Evolutionary conservation across 92 coral and sea anemone species (phyloP).

Genomic region (Nematostella vectensis): DNA sequence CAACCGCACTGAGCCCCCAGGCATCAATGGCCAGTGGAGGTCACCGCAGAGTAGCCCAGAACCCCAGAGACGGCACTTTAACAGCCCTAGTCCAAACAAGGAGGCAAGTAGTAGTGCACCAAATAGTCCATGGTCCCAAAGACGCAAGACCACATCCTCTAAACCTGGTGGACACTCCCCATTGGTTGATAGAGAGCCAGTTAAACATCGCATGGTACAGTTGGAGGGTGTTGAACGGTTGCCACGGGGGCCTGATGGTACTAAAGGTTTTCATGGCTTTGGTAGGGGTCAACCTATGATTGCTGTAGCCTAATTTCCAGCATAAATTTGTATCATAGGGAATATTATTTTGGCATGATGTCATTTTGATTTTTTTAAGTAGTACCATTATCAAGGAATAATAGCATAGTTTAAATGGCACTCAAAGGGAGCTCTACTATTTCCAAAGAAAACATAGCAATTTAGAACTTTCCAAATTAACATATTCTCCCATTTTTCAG

Average conservation of each 20-base stretch:
- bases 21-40: slow-evolving; percentile 34
- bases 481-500: too few relatives aligned
- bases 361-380: too few relatives aligned
- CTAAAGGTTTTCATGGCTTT: slow-evolving; percentile 74
- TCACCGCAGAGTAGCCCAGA: slow-evolving; percentile 88
- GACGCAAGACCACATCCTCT: slow-evolving; percentile 70
- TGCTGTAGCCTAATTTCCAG: slow-evolving; percentile 69
- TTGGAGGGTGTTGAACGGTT: slow-evolving; percentile 79
- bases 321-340: too few relatives aligned
- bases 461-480: too few relatives aligned
- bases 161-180: slow-evolving; percentile 53
- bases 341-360: too few relatives aligned
- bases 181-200: slow-evolving; percentile 63
- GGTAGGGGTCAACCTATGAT: slow-evolving; percentile 85
- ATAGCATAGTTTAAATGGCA: too few relatives aligned
- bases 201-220: slow-evolving; percentile 83
- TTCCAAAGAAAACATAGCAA: too few relatives aligned
- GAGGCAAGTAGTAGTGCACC: slow-evolving; percentile 83
- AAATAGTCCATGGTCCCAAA: slow-evolving; percentile 89
- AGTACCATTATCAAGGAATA: too few relatives aligned
- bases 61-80: slow-evolving; percentile 34
- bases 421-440: too few relatives aligned
- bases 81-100: slow-evolving; percentile 18
- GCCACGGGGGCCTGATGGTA: slow-evolving; percentile 98
- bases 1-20: slow-evolving; percentile 17